Base-by-base conservation (phyloP, 1,140 invertebrate species). In the Heterodera carotae region DNA sequence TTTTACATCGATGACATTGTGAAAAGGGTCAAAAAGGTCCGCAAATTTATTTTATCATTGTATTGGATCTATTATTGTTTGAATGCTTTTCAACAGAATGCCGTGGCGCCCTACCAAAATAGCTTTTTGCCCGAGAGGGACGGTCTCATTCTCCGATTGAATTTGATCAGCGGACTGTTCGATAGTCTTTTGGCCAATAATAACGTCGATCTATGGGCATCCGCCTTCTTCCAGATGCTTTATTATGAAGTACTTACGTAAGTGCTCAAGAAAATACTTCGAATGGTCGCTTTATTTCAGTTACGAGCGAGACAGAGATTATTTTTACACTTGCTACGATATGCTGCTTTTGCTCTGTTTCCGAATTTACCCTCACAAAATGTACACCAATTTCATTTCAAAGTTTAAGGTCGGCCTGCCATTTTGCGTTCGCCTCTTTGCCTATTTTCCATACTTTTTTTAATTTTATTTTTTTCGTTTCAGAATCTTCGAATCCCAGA, bases 131-230 rank as follows among this genome's bases (percentile, higher is more conserved):
- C 69, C 31, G 84, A 85, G 43, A 71, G 83, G 31, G 81, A 81
- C 18, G 81, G 78, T 4, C 48, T 84, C 27, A 64, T 84, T 29
- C 48, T 84, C 18, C 73, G 83, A 2, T 48, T 84, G 68, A 83
- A 82, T 73, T 64, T 84, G 25, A 70, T 85, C 59, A 84, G 84
- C 39, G 82, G 84, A 18, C 75, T 84, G n/a, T 86, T 84, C 66
- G 84, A 84, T 34, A 76, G 80, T 8, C 60, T 83, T 62, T 66
- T 84, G 56, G 68, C 82, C 29, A 79, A 39, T 3, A 70, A 73
- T 27, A 66, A 74, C 22, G 48, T 60, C 2, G 81, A 82, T 6
- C 25, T n/a, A 7, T 83, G 82, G 82, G 84, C 84, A 2, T 69
- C 82, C 22, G 81, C 73, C 15, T 71, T 83, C 25, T 83, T 83